phyloP scores from a whole-genome alignment of 2,797 vertebrate genomes.

The Astyanax mexicanus region DNA sequence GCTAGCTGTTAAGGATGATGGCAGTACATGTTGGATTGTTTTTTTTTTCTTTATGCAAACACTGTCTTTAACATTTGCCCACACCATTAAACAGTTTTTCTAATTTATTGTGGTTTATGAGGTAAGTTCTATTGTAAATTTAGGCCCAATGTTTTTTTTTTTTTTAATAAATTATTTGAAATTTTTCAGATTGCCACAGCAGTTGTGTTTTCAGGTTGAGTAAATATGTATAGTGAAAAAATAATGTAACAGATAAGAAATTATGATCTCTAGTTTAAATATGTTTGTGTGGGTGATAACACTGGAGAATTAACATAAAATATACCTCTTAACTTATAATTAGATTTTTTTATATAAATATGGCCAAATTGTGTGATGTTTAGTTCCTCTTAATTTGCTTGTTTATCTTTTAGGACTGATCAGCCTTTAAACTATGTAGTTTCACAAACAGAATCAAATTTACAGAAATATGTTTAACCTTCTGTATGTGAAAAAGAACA shows the following conservation, averaged over 20 bases:
- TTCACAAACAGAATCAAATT: neutral
- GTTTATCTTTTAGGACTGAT: neutral
- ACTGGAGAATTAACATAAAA: neutral
- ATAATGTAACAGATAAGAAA: too few relatives aligned
- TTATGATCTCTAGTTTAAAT: neutral
- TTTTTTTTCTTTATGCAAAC: neutral
- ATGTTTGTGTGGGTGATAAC: neutral
- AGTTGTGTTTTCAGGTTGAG: neutral
- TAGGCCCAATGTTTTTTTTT: neutral
- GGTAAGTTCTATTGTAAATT: conserved; percentile 10
- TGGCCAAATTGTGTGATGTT: neutral
- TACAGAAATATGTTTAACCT: neutral
- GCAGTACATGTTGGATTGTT: neutral
- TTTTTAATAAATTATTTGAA: neutral
- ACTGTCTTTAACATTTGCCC: neutral
- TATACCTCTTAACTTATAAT: neutral
- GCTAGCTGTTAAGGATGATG: conserved; percentile 21
- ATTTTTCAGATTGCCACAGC: neutral
- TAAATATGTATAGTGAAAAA: neutral
- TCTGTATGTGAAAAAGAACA: neutral
- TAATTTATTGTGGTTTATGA: conserved; percentile 50
- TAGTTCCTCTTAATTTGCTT: conserved; percentile 7
- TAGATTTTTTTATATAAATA: neutral
- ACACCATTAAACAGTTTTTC: conserved; percentile 19
- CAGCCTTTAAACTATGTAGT: neutral